Conservation (phyloP, 2,797 vertebrate species). For the Enteromius trimaculatus region DNA sequence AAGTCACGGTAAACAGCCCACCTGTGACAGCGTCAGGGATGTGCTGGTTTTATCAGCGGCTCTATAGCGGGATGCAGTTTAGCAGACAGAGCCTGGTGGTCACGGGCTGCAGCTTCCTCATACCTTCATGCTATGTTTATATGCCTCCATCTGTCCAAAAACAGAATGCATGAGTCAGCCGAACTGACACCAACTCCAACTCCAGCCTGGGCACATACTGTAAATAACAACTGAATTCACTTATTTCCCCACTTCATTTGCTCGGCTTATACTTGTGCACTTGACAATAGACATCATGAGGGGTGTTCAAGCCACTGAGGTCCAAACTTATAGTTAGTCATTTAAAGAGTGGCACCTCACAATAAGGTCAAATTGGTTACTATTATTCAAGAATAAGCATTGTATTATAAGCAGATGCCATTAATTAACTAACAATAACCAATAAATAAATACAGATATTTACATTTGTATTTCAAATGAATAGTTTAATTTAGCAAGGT, state of each 20-base stretch:
- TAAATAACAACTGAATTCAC: background rate
- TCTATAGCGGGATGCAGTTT: constrained; percentile 30
- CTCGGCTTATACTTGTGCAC: background rate
- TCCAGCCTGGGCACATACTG: background rate
- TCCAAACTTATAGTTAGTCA: background rate
- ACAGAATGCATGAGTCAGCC: constrained; percentile 34
- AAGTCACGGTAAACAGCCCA: constrained; percentile 36
- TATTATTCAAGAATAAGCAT: background rate
- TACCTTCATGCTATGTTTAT: constrained; percentile 32
- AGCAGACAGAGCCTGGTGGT: constrained; percentile 28
- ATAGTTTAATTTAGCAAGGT: too few species aligned
- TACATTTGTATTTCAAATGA: too few species aligned
- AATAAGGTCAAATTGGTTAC: background rate
- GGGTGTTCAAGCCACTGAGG: too few species aligned
- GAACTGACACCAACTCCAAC: constrained; percentile 3
- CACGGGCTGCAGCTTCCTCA: constrained; percentile 27
- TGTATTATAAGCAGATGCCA: too few species aligned
- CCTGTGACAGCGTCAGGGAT: constrained; percentile 44
- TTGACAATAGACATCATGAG: background rate
- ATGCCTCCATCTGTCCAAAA: constrained; percentile 36
- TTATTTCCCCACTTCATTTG: background rate
- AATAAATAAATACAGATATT: too few species aligned
- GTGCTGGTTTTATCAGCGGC: constrained; percentile 25
- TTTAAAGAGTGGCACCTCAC: background rate
- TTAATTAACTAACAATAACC: background rate